A percentile compares a stretch with the other conserved stretches of the same genome.
phyloP scores from a whole-genome alignment of 2,888 invertebrate genomes.

The Cecidostiba fungosa region DNA sequence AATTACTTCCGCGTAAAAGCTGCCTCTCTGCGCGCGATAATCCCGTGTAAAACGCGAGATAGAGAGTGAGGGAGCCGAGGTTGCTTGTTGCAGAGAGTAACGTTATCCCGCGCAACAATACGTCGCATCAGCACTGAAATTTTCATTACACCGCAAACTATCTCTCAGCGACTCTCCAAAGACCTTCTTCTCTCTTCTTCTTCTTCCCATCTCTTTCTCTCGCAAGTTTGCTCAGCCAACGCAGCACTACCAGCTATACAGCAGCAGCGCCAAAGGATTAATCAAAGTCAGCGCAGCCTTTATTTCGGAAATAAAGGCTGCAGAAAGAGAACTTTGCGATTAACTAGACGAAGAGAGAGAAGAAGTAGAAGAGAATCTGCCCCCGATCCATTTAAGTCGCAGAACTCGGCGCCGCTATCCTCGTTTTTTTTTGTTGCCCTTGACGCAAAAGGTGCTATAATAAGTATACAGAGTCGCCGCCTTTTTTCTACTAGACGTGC shows the following conservation, averaged over 20 bases:
- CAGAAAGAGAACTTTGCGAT: constrained; percentile 27
- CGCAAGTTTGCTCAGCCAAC: constrained; percentile 15
- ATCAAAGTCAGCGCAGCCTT: constrained; percentile 55
- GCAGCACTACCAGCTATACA: background rate
- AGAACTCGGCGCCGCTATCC: background rate
- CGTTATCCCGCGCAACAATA: constrained; percentile 27
- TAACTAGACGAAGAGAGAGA: constrained; percentile 1
- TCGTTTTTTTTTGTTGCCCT: constrained; percentile 23
- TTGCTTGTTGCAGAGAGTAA: background rate
- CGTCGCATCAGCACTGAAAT: constrained; percentile 31
- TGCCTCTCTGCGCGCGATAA: background rate
- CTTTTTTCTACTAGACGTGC: background rate
- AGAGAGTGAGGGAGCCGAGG: background rate
- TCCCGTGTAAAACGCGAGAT: background rate
- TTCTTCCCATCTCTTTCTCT: background rate
- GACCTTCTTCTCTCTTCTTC: background rate
- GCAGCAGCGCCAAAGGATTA: constrained; percentile 31
- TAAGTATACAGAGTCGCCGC: too few species aligned
- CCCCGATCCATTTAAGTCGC: constrained; percentile 56
- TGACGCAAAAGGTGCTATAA: constrained; percentile 25
- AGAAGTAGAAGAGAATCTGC: constrained; percentile 32
- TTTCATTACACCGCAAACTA: constrained; percentile 28
- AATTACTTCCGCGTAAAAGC: background rate
- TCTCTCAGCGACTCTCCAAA: constrained; percentile 1
- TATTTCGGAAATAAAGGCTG: constrained; percentile 57